Evolutionary conservation across 1,140 invertebrate species (phyloP).

Genomic region (Teleogryllus occipitalis): DNA sequence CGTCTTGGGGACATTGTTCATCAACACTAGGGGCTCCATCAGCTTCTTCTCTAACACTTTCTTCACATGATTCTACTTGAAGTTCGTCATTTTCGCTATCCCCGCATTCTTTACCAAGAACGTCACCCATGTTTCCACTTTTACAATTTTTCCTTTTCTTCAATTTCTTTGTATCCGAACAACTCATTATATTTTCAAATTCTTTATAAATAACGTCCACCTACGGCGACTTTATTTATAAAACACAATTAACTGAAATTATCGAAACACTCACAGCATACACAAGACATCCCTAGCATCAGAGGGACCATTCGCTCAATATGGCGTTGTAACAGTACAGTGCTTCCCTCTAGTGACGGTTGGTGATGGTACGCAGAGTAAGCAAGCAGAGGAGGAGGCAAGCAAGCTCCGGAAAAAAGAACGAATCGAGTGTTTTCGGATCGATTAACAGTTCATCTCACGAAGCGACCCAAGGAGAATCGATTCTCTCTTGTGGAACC

Average conservation of each 20-base stretch:
- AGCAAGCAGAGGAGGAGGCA: no score
- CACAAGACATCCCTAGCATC: slow-evolving; percentile 13
- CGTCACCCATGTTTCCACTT: slow-evolving; percentile 33
- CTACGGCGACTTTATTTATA: slow-evolving; percentile 9
- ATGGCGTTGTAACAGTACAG: slow-evolving; percentile 7
- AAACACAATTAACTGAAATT: neutral
- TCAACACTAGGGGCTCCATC: slow-evolving; percentile 23
- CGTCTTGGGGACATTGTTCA: slow-evolving; percentile 18
- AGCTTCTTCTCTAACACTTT: slow-evolving; percentile 24
- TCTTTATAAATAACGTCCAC: slow-evolving; percentile 13
- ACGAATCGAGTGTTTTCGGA: no score
- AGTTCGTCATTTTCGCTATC: slow-evolving; percentile 28
- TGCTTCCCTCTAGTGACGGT: neutral
- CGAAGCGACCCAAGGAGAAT: no score
- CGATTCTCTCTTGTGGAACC: no score
- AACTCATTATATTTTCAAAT: slow-evolving; percentile 27
- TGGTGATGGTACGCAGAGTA: no score
- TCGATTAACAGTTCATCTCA: no score
- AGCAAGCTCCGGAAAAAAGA: no score
- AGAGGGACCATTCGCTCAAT: slow-evolving; percentile 20
- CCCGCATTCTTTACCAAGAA: slow-evolving; percentile 32
- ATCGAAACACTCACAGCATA: slow-evolving; percentile 9
- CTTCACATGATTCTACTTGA: slow-evolving; percentile 19
- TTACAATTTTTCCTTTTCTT: slow-evolving; percentile 26
- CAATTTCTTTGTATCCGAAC: slow-evolving; percentile 26